A percentile compares a stretch with the other conserved stretches of the same genome.
phyloP scores from a whole-genome alignment of 1,140 invertebrate genomes.

The Hylaeus anthracinus region DNA sequence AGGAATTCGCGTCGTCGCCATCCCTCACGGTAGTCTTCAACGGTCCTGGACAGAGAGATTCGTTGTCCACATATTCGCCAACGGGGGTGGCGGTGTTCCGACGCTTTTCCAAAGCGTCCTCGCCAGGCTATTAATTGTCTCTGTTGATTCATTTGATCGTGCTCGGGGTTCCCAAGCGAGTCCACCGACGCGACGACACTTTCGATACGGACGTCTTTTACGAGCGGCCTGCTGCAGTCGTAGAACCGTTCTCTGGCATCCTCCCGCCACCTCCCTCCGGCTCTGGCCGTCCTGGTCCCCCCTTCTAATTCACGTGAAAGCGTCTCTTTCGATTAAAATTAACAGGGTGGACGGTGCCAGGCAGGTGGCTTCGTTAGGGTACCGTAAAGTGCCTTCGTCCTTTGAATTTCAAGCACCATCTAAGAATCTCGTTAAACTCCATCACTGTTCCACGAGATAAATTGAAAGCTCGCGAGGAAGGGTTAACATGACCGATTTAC shows the following conservation, averaged over 20 bases:
- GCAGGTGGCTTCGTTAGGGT: constrained; percentile 65
- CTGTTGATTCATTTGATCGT: constrained; percentile 80
- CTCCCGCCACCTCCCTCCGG: not conserved
- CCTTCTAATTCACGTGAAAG: constrained; percentile 64
- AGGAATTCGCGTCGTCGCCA: not conserved
- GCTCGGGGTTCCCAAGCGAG: constrained; percentile 74
- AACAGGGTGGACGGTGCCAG: constrained; percentile 62
- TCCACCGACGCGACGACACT: constrained; percentile 52
- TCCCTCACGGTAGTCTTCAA: constrained; percentile 40
- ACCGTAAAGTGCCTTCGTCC: constrained; percentile 63
- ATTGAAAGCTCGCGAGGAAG: constrained; percentile 44
- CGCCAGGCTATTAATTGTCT: constrained; percentile 78
- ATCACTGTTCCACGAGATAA: constrained; percentile 13
- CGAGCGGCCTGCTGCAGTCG: constrained; percentile 56
- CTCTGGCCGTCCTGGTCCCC: not conserved
- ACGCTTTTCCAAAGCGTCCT: constrained; percentile 62
- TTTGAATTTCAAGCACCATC: constrained; percentile 63
- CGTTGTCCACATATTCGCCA: constrained; percentile 53
- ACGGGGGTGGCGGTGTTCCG: constrained; percentile 60
- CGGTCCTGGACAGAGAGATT: constrained; percentile 55
- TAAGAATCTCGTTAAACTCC: constrained; percentile 48
- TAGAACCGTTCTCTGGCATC: constrained; percentile 51
- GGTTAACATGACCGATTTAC: constrained; percentile 39
- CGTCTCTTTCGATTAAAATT: constrained; percentile 66
- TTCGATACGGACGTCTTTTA: constrained; percentile 68